Conservation (phyloP, 2,113 vertebrate genomes). For the Xenopus tropicalis region DNA sequence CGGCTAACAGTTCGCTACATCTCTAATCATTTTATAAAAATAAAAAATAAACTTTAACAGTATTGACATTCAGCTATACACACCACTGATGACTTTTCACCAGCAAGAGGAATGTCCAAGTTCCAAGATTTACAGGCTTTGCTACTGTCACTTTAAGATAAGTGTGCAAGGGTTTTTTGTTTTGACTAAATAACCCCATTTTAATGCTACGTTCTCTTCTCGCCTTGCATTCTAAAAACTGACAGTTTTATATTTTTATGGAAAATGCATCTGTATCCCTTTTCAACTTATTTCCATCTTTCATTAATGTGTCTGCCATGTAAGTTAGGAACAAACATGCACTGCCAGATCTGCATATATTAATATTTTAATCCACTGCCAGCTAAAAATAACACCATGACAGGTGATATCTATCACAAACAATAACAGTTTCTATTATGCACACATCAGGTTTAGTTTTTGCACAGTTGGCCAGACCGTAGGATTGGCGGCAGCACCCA, state of each 20-base stretch:
- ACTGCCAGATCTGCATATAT: conserved; percentile 1
- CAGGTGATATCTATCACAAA: conserved; percentile 10
- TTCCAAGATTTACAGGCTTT: too few relatives aligned
- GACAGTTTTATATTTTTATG: background rate
- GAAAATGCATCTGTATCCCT: background rate
- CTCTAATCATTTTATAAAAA: too few relatives aligned
- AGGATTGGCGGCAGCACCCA: conserved; percentile 6
- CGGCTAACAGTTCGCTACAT: too few relatives aligned
- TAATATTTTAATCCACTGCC: conserved; percentile 7
- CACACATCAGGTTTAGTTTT: background rate
- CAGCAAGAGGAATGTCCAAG: too few relatives aligned
- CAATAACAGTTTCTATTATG: conserved; percentile 3
- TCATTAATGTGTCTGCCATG: background rate
- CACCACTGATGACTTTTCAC: too few relatives aligned
- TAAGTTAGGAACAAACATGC: background rate
- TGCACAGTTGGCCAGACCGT: background rate
- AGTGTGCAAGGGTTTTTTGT: too few relatives aligned
- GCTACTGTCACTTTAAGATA: too few relatives aligned
- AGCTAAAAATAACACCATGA: conserved; percentile 1
- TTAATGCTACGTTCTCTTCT: too few relatives aligned
- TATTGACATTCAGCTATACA: too few relatives aligned
- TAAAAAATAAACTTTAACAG: too few relatives aligned
- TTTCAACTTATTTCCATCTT: background rate
- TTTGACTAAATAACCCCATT: too few relatives aligned
- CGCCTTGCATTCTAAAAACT: background rate